Base-by-base conservation (phyloP, 2,888 invertebrate genomes). In the Tenodera sinensis region DNA sequence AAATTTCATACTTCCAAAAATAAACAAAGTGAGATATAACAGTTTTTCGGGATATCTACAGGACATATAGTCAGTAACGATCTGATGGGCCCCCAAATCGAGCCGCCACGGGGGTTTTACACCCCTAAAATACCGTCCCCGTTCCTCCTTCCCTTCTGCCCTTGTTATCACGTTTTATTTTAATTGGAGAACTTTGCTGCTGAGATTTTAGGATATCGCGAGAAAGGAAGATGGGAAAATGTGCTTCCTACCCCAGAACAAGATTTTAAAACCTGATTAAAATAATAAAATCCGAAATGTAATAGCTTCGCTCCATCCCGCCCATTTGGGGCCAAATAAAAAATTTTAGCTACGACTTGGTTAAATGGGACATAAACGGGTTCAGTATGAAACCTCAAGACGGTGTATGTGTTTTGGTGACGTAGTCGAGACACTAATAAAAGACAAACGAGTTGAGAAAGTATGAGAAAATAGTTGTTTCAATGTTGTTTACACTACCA, bases 201-300 rank as follows among this genome's bases (percentile, higher is more conserved):
- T n/a, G 82, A 87, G 82, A 87, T 87, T 87, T 87, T 30, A 71
- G 83, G 87, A 27, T 87, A 87, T 87, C 42, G 30, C 28, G 20
- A 71, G 25, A 71, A 71, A 1, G 25, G 54, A 20, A 71, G 54
- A 71, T 71, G 54, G 54, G 54, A 20, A 71, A 71, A 71, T 71
- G 54, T 71, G 54, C 54, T 71, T 71, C 54, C 54, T 71, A 8
- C 54, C 8, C 54, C 30, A 34, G 71, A 34, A 34, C 83, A 83
- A 83, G 87, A 87, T 87, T 87, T 83, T 87, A 87, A 87, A 82
- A 34, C 34, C 82, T 83, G 87, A 87, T 87, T 87, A 87, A 87
- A 87, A 87, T 87, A 87, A 87, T 87, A 87, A 87, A 87, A 87
- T 87, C 47, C 20, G 15, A 30, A 85, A 85, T 47, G 85, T 47